Conservation (phyloP, 1,140 invertebrate genomes). For the Lerema accius region DNA sequence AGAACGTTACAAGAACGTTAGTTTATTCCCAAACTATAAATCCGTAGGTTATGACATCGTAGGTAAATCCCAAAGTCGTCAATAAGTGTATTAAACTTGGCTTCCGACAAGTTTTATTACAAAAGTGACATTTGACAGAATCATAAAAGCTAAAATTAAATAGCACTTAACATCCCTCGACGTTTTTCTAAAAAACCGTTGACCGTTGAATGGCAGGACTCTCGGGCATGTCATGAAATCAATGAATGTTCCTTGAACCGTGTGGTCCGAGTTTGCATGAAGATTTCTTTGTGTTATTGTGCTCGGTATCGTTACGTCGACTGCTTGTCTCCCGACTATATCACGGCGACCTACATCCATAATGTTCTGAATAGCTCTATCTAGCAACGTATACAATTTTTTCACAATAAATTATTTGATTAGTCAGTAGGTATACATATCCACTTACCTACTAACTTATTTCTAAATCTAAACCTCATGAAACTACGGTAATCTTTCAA, state of each 20-base stretch:
- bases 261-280: constrained; percentile 45
- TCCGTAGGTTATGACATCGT: too few species aligned
- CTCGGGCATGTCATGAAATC: constrained; percentile 56
- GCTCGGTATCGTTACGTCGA: constrained; percentile 32
- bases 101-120: constrained; percentile 42
- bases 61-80: not conserved
- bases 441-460: too few species aligned
- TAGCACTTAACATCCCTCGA: constrained; percentile 42
- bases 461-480: too few species aligned
- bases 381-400: not conserved
- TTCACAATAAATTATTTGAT: not conserved
- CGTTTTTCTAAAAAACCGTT: constrained; percentile 64
- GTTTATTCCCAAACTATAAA: too few species aligned
- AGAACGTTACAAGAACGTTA: too few species aligned
- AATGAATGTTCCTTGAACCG: constrained; percentile 51
- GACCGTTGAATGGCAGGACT: constrained; percentile 74
- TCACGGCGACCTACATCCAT: constrained; percentile 11
- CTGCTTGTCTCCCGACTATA: constrained; percentile 11
- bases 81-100: constrained; percentile 3
- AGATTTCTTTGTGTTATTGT: constrained; percentile 54
- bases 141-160: constrained; percentile 51
- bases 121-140: constrained; percentile 61
- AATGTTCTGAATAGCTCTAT: constrained; percentile 19
- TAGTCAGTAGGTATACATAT: constrained; percentile 28
- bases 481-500: too few species aligned